Evolutionary conservation across 2,797 vertebrate genomes (phyloP), one percentile per base, ranked within the genome.

Genomic region (Lagocephalus sceleratus): DNA sequence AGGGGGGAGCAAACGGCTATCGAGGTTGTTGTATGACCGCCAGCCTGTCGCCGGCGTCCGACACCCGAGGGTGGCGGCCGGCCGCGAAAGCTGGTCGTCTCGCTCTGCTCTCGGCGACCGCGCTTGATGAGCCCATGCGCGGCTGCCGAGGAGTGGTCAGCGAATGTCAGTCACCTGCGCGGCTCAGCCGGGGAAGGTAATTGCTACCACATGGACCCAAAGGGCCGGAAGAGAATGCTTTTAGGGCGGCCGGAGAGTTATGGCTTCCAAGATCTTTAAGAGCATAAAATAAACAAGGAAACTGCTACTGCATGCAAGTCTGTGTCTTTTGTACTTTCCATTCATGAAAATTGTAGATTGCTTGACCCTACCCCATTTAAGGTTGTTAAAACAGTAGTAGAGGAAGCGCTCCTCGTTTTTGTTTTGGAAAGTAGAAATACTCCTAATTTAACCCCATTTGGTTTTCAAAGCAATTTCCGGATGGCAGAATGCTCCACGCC

Each of bases 201-300:
- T 95, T 90, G 90, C 90, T 92, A 90, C 88, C 95, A 97, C 92
- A 96, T 96, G 94, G 87, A 82, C 68, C 70, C 70, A 75, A 73
- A 75, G 75, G 73, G 66, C 82, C 77, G 77, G 83, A 87, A 91
- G 90, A 90, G 90, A 92, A 91, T 79, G 79, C 89, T 94, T 92
- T 92, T 80, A 88, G 92, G 91, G 88, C 94, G 89, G 89, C 90
- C 88, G 80, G 86, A 92, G 92, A 94, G 92, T 94, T 94, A 94
- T 90, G 85, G 85, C 88, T 89, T 92, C 87, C 86, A 86, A 94
- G 90, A 94, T 94, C 92, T 92, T 92, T 92, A 85, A 93, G 90
- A 88, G 88, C 92, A 91, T 78, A 76, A 87, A 90, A 85, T 92
- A 93, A 94, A 90, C 92, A 92, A 84, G 86, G 86, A 86, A 84